A percentile compares a stretch with the other conserved stretches of the same genome.
Evolutionary conservation across 2,888 invertebrate species (phyloP).

Genomic region (Agonopterix heracliana): DNA sequence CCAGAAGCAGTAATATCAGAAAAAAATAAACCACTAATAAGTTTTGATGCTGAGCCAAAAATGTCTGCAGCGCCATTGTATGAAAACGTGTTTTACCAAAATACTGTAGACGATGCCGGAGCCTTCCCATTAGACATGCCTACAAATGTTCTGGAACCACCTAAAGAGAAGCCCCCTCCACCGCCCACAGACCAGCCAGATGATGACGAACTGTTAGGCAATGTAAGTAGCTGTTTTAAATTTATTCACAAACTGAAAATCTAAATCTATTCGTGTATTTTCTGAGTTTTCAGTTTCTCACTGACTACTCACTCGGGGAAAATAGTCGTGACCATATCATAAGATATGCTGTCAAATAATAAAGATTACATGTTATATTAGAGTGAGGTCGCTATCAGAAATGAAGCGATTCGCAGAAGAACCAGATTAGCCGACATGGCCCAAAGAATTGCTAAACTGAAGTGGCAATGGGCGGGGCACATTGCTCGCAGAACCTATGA

Average conservation of each 20-base stretch:
- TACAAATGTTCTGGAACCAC: conserved; percentile 80
- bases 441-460: too few relatives aligned
- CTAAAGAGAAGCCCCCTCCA: conserved; percentile 91
- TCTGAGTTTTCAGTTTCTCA: too few relatives aligned
- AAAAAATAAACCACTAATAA: conserved; percentile 27
- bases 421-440: too few relatives aligned
- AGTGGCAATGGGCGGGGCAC: too few relatives aligned
- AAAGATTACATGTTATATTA: too few relatives aligned
- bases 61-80: conserved; percentile 74
- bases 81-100: conserved; percentile 77
- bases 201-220: conserved; percentile 60
- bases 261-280: too few relatives aligned
- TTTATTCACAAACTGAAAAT: neutral
- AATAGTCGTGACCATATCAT: too few relatives aligned
- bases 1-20: conserved; percentile 15
- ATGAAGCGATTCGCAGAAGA: too few relatives aligned
- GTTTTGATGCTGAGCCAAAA: conserved; percentile 43
- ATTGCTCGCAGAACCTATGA: too few relatives aligned
- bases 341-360: too few relatives aligned
- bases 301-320: too few relatives aligned
- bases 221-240: conserved; percentile 49
- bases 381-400: too few relatives aligned
- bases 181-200: conserved; percentile 77
- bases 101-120: conserved; percentile 34
- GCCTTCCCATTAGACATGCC: conserved; percentile 77